Evolutionary conservation across 2,113 vertebrate species (phyloP), one percentile per base, ranked within the genome.

Genomic region (Cyanoliseus patagonus): DNA sequence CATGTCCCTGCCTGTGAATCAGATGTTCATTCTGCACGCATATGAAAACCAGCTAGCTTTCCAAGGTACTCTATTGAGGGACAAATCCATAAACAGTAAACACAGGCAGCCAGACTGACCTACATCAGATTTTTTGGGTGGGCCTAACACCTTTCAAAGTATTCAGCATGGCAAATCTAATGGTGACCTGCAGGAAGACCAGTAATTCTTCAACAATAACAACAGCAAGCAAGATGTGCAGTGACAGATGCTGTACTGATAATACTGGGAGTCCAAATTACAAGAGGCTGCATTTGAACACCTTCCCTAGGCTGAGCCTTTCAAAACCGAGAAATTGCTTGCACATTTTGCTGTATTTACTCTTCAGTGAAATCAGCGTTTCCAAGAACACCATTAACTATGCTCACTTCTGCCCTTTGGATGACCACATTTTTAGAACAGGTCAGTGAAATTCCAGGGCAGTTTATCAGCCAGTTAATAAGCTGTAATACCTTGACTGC

Each of bases 391-490:
- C 24, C 67, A 76, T 10, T 28, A 85, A 39, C 37, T 79, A 85
- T 28, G 31, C 63, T 94, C 80, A 59, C 68, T 92, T 69, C 66
- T 83, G 80, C 70, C 39, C 75, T 59, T 83, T 82, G 70, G 89
- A 86, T 76, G 76, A 77, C 77, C 91, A 80, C 79, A 83, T 91
- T 91, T 96, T 95, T 77, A 81, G 73, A 90, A 59, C 11, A 9
- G 80, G 86, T 94, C 96, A 96, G 93, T 59, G 51, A 85, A 97
- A 97, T 97, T 95, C 94, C 94, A 72, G 59, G 92, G 84, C 69
- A 83, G 72, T 92, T 92, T 95, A 96, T 97, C 96, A 96, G 92
- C 63, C 31, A 31, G 93, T 78, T 97, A 94, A 96, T 69, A 91
- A 95, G 79, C 88, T 79, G 33, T 72, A 90, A 89, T 89, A 91